Conservation (phyloP, 2,113 vertebrate species). For the Acanthisitta chloris region DNA sequence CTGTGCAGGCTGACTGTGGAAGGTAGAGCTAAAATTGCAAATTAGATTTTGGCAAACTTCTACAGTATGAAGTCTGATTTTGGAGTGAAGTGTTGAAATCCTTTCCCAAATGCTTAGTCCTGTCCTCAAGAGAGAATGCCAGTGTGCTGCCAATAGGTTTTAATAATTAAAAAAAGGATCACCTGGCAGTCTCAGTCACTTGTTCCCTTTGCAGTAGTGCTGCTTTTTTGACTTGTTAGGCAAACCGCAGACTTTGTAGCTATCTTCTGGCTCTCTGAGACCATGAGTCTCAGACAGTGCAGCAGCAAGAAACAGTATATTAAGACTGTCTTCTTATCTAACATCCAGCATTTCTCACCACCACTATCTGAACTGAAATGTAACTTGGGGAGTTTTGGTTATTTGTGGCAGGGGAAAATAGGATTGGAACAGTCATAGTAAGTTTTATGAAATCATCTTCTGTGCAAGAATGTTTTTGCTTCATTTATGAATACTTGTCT, state of each 20-base stretch:
- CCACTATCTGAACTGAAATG: not conserved
- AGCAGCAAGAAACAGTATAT: not conserved
- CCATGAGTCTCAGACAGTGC: not conserved
- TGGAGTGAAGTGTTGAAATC: not conserved
- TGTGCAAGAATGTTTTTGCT: not conserved
- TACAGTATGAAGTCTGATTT: not conserved
- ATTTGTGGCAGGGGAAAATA: not conserved
- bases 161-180: not conserved
- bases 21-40: conserved; percentile 9
- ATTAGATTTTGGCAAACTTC: not conserved
- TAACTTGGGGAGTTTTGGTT: not conserved
- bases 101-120: not conserved
- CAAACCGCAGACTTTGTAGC: not conserved
- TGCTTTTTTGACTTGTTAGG: not conserved
- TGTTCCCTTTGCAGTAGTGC: not conserved
- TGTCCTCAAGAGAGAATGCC: not conserved
- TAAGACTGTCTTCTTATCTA: not conserved
- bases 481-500: not conserved
- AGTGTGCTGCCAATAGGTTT: not conserved
- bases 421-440: not conserved
- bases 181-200: not conserved
- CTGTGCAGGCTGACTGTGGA: not conserved
- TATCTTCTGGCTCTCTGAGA: not conserved
- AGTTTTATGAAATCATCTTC: not conserved
- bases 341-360: not conserved